phyloP scores from a whole-genome alignment of 2,797 vertebrate species.

The Buphagus erythrorhynchus region DNA sequence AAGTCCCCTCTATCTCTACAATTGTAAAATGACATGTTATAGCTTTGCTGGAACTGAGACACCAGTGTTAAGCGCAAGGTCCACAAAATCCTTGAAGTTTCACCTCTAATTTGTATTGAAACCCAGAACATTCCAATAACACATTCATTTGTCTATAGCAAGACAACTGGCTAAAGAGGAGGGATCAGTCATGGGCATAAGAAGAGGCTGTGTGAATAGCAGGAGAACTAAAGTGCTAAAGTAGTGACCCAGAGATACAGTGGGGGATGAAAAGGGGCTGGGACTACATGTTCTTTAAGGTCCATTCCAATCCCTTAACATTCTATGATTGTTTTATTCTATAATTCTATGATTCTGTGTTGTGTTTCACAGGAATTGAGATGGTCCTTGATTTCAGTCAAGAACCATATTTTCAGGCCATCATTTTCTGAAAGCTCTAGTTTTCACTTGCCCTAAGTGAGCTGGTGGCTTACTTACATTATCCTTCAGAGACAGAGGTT shows the following conservation, averaged over 20 bases:
- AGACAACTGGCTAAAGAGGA: neutral
- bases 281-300: neutral
- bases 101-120: neutral
- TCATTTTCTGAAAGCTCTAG: neutral
- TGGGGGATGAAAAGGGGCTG: rapidly evolving
- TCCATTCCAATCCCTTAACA: neutral
- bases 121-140: neutral
- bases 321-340: neutral
- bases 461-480: neutral
- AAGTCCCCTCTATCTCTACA: neutral
- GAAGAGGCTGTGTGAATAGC: neutral
- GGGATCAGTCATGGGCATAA: neutral
- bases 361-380: neutral
- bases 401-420: neutral
- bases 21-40: neutral
- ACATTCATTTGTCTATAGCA: neutral
- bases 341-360: neutral
- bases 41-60: neutral
- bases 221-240: neutral
- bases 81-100: neutral
- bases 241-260: neutral
- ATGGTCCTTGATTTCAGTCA: neutral
- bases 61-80: neutral
- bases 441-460: neutral
- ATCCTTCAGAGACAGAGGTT: neutral